Conservation (phyloP, 1,140 invertebrate species). For the Grapholita molesta region DNA sequence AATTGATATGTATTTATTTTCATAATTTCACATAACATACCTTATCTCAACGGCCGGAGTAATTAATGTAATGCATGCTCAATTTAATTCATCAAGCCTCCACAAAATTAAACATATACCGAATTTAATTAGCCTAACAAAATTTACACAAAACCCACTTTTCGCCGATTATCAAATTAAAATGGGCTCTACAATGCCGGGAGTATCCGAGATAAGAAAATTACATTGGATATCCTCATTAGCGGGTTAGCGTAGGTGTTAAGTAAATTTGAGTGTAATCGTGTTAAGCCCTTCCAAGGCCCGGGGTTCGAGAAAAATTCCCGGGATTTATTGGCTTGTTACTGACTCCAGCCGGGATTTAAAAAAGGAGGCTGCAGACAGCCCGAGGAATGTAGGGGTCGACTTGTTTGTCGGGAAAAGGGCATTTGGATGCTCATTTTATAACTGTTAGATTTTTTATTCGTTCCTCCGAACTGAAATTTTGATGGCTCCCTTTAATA, state of each 20-base stretch:
- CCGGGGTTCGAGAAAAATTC: constrained; percentile 59
- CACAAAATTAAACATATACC: constrained; percentile 63
- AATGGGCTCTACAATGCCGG: constrained; percentile 40
- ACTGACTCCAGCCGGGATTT: constrained; percentile 49
- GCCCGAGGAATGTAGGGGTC: constrained; percentile 50
- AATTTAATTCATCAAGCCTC: constrained; percentile 48
- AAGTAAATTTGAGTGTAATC: constrained; percentile 78
- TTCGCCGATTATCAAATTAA: constrained; percentile 62
- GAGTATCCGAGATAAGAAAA: constrained; percentile 55
- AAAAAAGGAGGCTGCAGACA: constrained; percentile 63
- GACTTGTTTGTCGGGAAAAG: constrained; percentile 56
- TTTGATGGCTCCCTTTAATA: constrained; percentile 2
- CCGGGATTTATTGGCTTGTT: constrained; percentile 75
- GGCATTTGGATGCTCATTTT: constrained; percentile 61
- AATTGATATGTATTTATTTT: not conserved
- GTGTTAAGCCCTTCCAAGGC: constrained; percentile 60
- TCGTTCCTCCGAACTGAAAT: constrained; percentile 30
- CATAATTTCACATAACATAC: not conserved
- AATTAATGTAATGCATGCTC: constrained; percentile 48
- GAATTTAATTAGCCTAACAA: constrained; percentile 63
- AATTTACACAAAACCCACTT: constrained; percentile 67
- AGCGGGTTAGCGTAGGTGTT: constrained; percentile 70
- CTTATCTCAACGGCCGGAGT: not conserved
- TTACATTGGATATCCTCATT: constrained; percentile 68
- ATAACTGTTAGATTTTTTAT: constrained; percentile 50